Percentiles rank a stretch among this genome's conserved stretches.
phyloP scores from a whole-genome alignment of 2,797 vertebrate species.

The Lepilemur septentrionalis region DNA sequence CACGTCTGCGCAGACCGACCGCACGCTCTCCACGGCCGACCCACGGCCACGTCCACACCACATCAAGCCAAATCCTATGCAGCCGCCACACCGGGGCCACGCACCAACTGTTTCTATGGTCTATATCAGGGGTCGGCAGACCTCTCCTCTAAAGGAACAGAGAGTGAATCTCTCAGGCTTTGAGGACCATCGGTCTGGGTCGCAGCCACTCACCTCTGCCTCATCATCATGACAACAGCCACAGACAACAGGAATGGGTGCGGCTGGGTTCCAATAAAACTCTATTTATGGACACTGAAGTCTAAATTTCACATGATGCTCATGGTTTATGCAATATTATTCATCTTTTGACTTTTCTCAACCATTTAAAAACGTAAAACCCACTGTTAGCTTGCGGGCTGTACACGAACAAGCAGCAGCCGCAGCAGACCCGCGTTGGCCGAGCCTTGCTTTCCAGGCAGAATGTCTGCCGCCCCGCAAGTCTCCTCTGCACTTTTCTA shows the following conservation, averaged over 20 bases:
- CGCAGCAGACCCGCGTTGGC: fast-evolving
- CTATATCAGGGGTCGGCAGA: fast-evolving
- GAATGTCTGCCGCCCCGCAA: fast-evolving
- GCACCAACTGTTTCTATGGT: background rate
- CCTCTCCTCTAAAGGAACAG: background rate
- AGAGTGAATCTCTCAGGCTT: fast-evolving
- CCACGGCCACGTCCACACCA: fast-evolving
- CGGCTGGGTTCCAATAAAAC: background rate
- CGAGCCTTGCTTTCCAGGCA: fast-evolving
- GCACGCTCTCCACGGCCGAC: fast-evolving
- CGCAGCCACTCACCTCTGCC: fast-evolving
- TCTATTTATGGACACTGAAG: background rate
- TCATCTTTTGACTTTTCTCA: background rate
- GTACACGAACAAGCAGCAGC: background rate
- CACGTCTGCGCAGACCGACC: fast-evolving
- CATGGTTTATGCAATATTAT: fast-evolving
- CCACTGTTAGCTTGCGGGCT: fast-evolving
- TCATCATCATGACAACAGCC: fast-evolving
- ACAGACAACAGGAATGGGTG: fast-evolving
- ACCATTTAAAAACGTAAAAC: background rate
- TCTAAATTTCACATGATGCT: background rate
- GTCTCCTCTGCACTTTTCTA: background rate
- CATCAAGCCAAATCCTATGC: background rate
- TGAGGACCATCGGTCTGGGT: fast-evolving
- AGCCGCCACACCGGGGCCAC: fast-evolving